phyloP scores from a whole-genome alignment of 2,888 invertebrate species.

The Drosophila engyochracea region DNA sequence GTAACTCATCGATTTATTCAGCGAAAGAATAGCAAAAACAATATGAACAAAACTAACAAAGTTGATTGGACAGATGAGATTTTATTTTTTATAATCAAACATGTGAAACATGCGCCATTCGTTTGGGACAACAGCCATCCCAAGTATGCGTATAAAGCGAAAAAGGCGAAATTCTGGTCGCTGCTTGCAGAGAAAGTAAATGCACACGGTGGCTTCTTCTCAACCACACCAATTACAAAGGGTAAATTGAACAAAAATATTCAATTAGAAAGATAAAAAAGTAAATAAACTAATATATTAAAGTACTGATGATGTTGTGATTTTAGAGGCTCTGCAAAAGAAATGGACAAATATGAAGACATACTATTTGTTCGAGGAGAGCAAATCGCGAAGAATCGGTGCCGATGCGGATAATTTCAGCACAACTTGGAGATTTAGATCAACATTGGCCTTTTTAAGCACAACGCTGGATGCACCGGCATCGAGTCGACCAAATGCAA shows the following conservation, averaged over 20 bases:
- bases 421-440: slow-evolving; percentile 54
- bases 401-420: slow-evolving; percentile 37
- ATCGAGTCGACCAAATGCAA: slow-evolving; percentile 4
- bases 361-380: slow-evolving; percentile 54
- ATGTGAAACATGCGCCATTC: slow-evolving; percentile 55
- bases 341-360: slow-evolving; percentile 59
- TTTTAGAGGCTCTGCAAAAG: slow-evolving; percentile 47
- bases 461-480: slow-evolving; percentile 10
- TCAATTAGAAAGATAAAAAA: neutral
- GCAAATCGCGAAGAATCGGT: slow-evolving; percentile 46
- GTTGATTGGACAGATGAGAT: slow-evolving; percentile 53
- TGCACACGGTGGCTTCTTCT: slow-evolving; percentile 28
- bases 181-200: slow-evolving; percentile 52
- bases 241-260: slow-evolving; percentile 13
- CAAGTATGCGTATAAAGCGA: slow-evolving; percentile 40
- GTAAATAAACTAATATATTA: neutral
- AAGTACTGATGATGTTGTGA: neutral
- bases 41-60: slow-evolving; percentile 54
- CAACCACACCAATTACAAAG: slow-evolving; percentile 42
- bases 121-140: slow-evolving; percentile 59
- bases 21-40: slow-evolving; percentile 28
- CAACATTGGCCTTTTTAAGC: slow-evolving; percentile 41
- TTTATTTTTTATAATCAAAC: slow-evolving; percentile 52
- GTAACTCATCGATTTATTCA: slow-evolving; percentile 24
- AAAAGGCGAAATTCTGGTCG: slow-evolving; percentile 55